Conservation (phyloP, 2,797 vertebrate species). For the Enteromius trimaculatus region DNA sequence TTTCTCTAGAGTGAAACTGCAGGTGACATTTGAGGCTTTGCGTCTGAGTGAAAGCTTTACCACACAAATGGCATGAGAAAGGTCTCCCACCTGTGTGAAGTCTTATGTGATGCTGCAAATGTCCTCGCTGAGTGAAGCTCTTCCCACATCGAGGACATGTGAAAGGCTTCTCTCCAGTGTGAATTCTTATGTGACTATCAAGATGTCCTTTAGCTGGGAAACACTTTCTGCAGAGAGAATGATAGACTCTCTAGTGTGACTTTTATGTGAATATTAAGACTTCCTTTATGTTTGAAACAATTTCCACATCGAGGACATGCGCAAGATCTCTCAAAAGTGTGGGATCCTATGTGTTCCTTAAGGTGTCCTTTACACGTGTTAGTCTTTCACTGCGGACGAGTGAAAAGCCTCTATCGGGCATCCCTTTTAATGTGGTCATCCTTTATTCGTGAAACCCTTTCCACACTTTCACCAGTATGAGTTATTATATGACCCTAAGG, state of each 20-base stretch:
- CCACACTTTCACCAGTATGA: not conserved
- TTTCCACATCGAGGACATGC: not conserved
- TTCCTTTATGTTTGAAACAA: constrained; percentile 6
- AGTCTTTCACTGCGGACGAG: not conserved
- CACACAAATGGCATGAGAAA: constrained; percentile 6
- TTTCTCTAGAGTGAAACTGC: not conserved
- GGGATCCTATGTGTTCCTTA: not conserved
- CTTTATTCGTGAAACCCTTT: not conserved
- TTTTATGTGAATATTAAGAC: not conserved
- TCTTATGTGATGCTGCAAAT: constrained; percentile 1
- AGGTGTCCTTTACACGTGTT: not conserved
- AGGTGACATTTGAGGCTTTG: constrained; percentile 4
- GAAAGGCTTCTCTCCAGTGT: not conserved
- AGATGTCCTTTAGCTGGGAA: constrained; percentile 5
- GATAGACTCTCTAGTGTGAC: not conserved
- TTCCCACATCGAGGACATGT: not conserved
- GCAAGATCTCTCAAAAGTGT: not conserved
- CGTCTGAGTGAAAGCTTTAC: not conserved
- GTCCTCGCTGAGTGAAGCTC: not conserved
- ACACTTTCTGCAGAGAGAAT: not conserved
- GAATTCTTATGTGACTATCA: not conserved
- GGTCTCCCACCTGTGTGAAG: not conserved
- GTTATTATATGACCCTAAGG: not conserved
- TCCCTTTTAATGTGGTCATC: constrained; percentile 2
- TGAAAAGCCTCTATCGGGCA: not conserved